These are phyloP conservation scores for Junco hyemalis DNA, from an alignment of 2,113 vertebrate genomes.

Conservation along the genomic window DNA sequence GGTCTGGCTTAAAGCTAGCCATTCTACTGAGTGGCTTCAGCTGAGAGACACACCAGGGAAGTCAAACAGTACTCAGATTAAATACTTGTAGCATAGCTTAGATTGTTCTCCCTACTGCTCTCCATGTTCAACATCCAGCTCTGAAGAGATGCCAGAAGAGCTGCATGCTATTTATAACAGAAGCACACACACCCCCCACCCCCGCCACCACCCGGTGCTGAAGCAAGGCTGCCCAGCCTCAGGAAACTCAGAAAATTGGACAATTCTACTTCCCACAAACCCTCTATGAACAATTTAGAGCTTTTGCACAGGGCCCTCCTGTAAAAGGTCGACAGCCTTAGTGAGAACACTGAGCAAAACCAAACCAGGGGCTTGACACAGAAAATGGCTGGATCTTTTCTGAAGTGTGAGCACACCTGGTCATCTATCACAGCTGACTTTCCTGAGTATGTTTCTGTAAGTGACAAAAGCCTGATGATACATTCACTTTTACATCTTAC, in stretches of 20 bases:
- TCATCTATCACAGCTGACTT: not conserved
- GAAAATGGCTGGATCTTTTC: not conserved
- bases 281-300: not conserved
- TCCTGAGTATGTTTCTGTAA: not conserved
- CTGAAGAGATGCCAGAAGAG: not conserved
- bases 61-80: not conserved
- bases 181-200: fast-evolving
- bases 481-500: not conserved
- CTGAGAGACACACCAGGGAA: not conserved
- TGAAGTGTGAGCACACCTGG: not conserved
- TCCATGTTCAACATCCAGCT: not conserved
- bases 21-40: not conserved
- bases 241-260: not conserved
- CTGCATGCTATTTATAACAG: not conserved
- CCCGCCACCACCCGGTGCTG: fast-evolving
- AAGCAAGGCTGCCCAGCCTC: not conserved
- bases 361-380: not conserved
- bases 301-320: not conserved
- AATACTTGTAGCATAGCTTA: not conserved
- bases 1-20: not conserved
- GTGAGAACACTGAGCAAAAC: not conserved
- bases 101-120: not conserved
- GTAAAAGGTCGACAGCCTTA: not conserved
- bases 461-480: not conserved
- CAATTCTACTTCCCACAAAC: not conserved